Evolutionary conservation across 2,113 vertebrate genomes (phyloP), one percentile per base, ranked within the genome.

Genomic region (Guaruba guarouba): DNA sequence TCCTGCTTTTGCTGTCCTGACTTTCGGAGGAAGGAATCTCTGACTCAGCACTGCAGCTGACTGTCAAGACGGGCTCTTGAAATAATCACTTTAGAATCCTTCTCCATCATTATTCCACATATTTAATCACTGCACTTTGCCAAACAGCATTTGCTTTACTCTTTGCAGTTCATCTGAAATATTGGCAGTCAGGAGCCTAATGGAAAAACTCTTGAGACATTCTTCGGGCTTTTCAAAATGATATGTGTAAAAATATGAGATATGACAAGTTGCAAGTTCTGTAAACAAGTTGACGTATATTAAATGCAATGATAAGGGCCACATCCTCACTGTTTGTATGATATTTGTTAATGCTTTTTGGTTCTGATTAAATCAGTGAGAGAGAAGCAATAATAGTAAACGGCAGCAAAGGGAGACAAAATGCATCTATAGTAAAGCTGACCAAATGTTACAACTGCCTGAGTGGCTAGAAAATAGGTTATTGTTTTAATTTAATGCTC

Each of bases 31-130:
- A 43, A 29, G 22, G 70, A 78, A 41, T 57, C 43, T 28, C 88
- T 82, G 63, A 89, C 69, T 96, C 86, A 82, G 93, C 83, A 41
- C 11, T 91, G 62, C 90, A 82, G 86, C 81, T 82, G 70, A 76
- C 70, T 91, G 84, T 54, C 33, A 74, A 84, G 86, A 74, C 0
- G 1, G 10, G n/a, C 41, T 67, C 59, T 79, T 86, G 81, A 80
- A 94, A 84, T 79, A 84, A 91, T 49, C 43, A 3, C 64, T 79
- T 88, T 6, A 51, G 57, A 68, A 81, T 91, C 41, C 37, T 73
- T 13, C 59, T n/a, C 52, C 89, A 78, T 85, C 63, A n/a, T 64
- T 83, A 52, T 62, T 88, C 63, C 46, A 43, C 7, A 17, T 59
- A 87, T 87, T 92, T 82, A 54, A 79, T 76, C 20, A 2, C 33